Conservation (phyloP, 2,888 invertebrate species). For the Masnerella sp. region DNA sequence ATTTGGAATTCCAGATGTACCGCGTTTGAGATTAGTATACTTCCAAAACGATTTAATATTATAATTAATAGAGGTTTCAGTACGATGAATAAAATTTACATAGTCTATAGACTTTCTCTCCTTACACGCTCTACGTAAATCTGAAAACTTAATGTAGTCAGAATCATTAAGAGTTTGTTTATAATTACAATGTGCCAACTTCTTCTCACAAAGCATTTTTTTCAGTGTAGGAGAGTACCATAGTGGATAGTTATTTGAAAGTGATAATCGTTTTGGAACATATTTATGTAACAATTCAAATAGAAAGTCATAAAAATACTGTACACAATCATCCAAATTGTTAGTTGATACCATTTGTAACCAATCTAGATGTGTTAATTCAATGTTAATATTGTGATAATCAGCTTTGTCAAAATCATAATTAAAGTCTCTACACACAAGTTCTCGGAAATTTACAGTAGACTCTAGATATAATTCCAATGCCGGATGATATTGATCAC, state of each 20-base stretch:
- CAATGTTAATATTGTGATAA: not conserved
- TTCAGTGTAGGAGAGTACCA: not conserved
- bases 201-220: not conserved
- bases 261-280: not conserved
- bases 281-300: not conserved
- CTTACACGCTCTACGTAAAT: slow-evolving; percentile 2
- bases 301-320: not conserved
- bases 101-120: not conserved
- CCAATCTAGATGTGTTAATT: not conserved
- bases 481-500: not conserved
- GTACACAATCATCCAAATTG: not conserved
- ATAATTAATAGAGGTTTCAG: not conserved
- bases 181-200: not conserved
- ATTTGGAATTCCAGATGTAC: not conserved
- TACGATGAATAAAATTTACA: not conserved
- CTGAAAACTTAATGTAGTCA: slow-evolving; percentile 1
- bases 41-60: not conserved
- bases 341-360: not conserved
- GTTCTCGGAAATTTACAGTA: too few relatives aligned
- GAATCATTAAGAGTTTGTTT: not conserved
- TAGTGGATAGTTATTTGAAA: not conserved
- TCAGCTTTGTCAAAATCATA: not conserved
- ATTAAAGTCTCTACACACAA: not conserved
- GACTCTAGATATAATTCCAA: not conserved
- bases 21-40: not conserved